These are phyloP conservation scores for Arge pagana DNA, from an alignment of 2,888 invertebrate genomes.

Conservation along the genomic window DNA sequence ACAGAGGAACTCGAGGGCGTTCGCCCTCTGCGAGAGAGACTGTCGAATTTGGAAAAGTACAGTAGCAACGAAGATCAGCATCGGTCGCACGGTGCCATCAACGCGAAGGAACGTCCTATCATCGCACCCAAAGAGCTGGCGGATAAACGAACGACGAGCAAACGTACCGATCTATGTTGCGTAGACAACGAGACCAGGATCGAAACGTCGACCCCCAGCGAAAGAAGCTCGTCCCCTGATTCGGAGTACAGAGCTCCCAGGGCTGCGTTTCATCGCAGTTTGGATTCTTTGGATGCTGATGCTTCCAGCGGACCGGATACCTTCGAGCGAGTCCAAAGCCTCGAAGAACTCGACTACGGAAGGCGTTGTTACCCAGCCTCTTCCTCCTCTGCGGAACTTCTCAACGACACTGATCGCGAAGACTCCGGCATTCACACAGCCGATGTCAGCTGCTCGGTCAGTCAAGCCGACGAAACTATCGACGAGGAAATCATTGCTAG, in stretches of 20 bases:
- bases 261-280: constrained; percentile 63
- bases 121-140: constrained; percentile 61
- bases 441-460: constrained; percentile 75
- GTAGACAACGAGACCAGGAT: constrained; percentile 39
- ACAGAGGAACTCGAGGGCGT: constrained; percentile 42
- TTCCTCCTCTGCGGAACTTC: constrained; percentile 65
- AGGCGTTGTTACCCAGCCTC: constrained; percentile 61
- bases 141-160: constrained; percentile 44
- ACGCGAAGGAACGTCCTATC: constrained; percentile 61
- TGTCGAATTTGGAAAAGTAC: constrained; percentile 48
- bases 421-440: constrained; percentile 82
- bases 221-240: constrained; percentile 53
- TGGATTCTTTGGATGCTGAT: constrained; percentile 69
- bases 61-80: constrained; percentile 29
- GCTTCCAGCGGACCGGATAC: constrained; percentile 59
- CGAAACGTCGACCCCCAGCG: constrained; percentile 51
- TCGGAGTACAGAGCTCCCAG: constrained; percentile 49
- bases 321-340: constrained; percentile 68
- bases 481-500: constrained; percentile 57
- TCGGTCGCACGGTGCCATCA: constrained; percentile 39
- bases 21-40: constrained; percentile 45
- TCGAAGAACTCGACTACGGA: constrained; percentile 65
- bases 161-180: constrained; percentile 44
- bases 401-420: constrained; percentile 72
- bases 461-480: constrained; percentile 74